Evolutionary conservation across 2,888 invertebrate species (phyloP).

Genomic region (Axea sp.): DNA sequence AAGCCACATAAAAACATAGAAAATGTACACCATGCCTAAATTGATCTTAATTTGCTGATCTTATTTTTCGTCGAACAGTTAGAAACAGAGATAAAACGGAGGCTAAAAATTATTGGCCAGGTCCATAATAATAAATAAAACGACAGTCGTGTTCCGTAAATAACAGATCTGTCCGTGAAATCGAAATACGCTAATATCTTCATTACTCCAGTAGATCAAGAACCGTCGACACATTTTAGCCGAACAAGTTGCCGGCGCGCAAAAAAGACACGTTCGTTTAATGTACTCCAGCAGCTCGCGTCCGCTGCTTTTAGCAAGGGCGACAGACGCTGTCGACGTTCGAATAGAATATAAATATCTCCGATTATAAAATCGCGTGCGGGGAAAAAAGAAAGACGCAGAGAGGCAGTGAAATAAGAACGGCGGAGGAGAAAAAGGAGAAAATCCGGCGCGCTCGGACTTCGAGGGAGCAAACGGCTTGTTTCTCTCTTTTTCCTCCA

Average conservation of each 20-base stretch:
- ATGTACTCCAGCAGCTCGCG: conserved; percentile 18
- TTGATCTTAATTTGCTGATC: too few species aligned
- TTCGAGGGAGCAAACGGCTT: not conserved
- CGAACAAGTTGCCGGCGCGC: not conserved
- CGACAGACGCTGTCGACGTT: conserved; percentile 27
- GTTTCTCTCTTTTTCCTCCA: conserved; percentile 17
- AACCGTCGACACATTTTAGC: not conserved
- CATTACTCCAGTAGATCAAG: conserved; percentile 3
- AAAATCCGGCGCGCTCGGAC: conserved; percentile 18
- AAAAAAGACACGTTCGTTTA: conserved; percentile 20
- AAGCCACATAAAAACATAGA: too few species aligned
- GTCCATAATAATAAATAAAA: too few species aligned
- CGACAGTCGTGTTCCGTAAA: not conserved
- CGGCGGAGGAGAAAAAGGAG: not conserved
- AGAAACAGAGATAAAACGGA: too few species aligned
- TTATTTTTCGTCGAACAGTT: too few species aligned
- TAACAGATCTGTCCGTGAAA: not conserved
- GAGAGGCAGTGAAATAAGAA: too few species aligned
- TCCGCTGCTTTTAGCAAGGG: conserved; percentile 20
- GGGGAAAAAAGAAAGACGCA: not conserved
- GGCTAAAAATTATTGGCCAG: too few species aligned
- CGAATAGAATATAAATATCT: conserved; percentile 50
- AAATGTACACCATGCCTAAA: too few species aligned
- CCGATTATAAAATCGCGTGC: conserved; percentile 28
- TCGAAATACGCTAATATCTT: conserved; percentile 4